Base-by-base conservation (phyloP, 2,888 invertebrate genomes). In the Ctena decussata region DNA sequence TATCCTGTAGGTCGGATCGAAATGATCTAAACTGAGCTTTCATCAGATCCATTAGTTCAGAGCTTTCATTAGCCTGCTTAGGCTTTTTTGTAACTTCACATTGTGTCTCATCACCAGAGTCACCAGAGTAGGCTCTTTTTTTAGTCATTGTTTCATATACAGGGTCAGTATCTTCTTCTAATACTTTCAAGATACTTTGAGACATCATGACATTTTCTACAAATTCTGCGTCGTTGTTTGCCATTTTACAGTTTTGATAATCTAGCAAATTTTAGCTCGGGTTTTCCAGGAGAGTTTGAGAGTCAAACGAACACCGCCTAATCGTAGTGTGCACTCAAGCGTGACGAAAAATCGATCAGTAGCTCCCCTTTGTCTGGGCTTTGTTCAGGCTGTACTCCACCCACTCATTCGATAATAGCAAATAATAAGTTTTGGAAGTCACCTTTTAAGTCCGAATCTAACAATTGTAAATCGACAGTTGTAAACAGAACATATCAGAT, bases 281-380 rank as follows among this genome's bases (percentile, higher is more conserved):
- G 32, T 3, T 35, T 21, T 8, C 5, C 60, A 24, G 30, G 6
- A 35, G 32, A 35, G 3, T 3, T 5, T 6, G 18, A 3, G 65
- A 35, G 5, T 32, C 8, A 8, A 11, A 53, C n/a, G 11, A 57
- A 11, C 27, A 30, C 18, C 46, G 8, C 46, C n/a, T n/a, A n/a
- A n/a, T 41, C 6, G n/a, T 15, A 5, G 53, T 53, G 21, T 21
- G 3, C 21, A 65, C 8, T 65, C 65, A 65, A 65, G 65, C 65
- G 65, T 65, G 65, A 65, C 65, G 35, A 65, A 65, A 65, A 65
- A 35, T 35, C 65, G 65, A 65, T 60, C 30, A 27, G 30, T 27
- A 60, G 41, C 8, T 6, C 15, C 41, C 15, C 41, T 41, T 11
- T 41, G 15, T 41, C 8, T 41, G 41, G 15, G 41, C 41, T 41